A percentile compares a stretch with the other conserved stretches of the same genome.
These are phyloP conservation scores for Desmodus rotundus DNA, from an alignment of 2,113 vertebrate genomes.

Conservation along the genomic window DNA sequence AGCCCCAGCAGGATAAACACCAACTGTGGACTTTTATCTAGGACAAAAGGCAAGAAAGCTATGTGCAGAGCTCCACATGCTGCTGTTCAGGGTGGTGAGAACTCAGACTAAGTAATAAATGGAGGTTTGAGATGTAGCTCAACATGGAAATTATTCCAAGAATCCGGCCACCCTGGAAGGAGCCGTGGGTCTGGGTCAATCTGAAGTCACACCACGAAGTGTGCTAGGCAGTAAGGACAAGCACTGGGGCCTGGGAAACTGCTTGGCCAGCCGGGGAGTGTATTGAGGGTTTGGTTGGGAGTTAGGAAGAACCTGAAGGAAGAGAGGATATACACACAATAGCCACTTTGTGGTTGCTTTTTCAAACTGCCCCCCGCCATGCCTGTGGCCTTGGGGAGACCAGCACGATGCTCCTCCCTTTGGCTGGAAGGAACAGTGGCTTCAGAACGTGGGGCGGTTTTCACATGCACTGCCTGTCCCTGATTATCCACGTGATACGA, in stretches of 20 bases:
- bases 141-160: slow-evolving; percentile 26
- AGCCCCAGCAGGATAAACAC: neutral
- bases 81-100: neutral
- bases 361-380: neutral
- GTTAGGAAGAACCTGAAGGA: neutral
- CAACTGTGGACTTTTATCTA: neutral
- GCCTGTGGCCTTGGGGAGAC: neutral
- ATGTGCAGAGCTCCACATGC: neutral
- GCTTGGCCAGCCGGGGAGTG: neutral
- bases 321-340: neutral
- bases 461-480: slow-evolving; percentile 43
- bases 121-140: neutral
- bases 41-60: neutral
- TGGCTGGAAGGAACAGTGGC: neutral
- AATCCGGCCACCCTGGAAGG: slow-evolving; percentile 5
- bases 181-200: neutral
- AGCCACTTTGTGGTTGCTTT: neutral
- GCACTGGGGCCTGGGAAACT: neutral
- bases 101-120: neutral
- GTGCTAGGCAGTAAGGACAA: neutral
- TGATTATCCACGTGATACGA: slow-evolving; percentile 71
- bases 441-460: slow-evolving; percentile 38
- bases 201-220: neutral
- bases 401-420: neutral
- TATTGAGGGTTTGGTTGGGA: neutral